Base-by-base conservation (phyloP, 2,888 invertebrate species). In the Cosmia trapezina region DNA sequence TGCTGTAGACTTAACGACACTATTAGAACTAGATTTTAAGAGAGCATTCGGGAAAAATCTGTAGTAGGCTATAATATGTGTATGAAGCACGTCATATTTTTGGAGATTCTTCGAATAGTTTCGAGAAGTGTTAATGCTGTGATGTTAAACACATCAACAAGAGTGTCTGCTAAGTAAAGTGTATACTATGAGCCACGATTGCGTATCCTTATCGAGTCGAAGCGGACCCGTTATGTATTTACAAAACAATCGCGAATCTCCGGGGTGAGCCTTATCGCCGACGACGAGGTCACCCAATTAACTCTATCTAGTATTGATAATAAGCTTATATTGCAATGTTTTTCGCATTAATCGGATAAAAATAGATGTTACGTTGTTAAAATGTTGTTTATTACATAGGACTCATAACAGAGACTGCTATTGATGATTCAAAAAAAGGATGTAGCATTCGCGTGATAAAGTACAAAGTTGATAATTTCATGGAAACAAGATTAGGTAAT, bases 221-320 rank as follows among this genome's bases (percentile, higher is more conserved):
- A 75, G 70, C 67, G 64, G 71, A 85, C 85, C 78, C 76, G 69
- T 63, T 74, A 76, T 78, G 69, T 85, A 83, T 86, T 83, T 85
- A 85, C 78, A 87, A 85, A 85, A 84, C 86, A 85, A 76, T 76
- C 59, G 76, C 66, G 73, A 86, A 80, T 85, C 83, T 80, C 66
- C 70, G 68, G 78, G 78, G 80, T 73, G 78, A 82, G 59, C 78
- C 64, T 72, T 85, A 87, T 85, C 87, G 59, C n/a, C 64, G 57
- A 66, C 71, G 53, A 79, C 75, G 86, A 85, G 89, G 87, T 87
- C 89, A 86, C 83, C 84, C 83, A 86, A 89, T 88, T 89, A 89
- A 87, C 84, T 80, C 67, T 75, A 83, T 81, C 82, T 84, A 77
- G 59, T 17, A 71, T 78, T 85, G 83, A 86, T 85, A 86, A 86